Percentiles rank a stretch among this genome's conserved stretches.
Conservation (phyloP, 2,113 vertebrate species). For the Grallaria varia region DNA sequence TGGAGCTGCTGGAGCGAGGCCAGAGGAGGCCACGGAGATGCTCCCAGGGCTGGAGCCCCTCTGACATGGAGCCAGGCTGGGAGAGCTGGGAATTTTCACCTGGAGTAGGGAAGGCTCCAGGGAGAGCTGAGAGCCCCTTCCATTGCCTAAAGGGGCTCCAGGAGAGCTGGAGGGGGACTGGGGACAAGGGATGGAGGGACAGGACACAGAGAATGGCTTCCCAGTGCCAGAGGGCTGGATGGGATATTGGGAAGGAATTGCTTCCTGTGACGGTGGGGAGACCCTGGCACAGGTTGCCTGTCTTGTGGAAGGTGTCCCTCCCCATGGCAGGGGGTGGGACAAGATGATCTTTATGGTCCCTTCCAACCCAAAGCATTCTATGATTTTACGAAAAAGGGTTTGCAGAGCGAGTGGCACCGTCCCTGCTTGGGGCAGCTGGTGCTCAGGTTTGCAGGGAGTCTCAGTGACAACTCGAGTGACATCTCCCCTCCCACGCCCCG, state of each 20-base stretch:
- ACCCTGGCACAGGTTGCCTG: accelerated
- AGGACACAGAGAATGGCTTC: neutral
- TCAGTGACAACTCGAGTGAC: neutral
- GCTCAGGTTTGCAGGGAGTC: neutral
- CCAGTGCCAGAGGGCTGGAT: accelerated
- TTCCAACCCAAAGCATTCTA: neutral
- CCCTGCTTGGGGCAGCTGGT: neutral
- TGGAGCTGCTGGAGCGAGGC: neutral
- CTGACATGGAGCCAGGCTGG: neutral
- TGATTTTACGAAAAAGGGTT: neutral
- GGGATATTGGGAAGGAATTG: neutral
- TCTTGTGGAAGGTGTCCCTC: neutral
- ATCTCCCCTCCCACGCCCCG: neutral
- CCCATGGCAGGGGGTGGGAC: neutral
- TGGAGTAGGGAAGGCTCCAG: neutral
- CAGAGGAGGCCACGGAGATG: neutral
- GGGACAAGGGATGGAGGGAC: neutral
- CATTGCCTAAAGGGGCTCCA: neutral
- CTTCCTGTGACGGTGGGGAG: neutral
- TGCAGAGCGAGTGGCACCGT: accelerated
- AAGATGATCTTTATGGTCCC: accelerated
- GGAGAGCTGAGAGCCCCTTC: neutral
- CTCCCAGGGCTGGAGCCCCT: neutral
- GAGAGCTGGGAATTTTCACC: neutral
- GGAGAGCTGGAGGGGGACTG: neutral